phyloP scores from a whole-genome alignment of 2,888 invertebrate genomes.

The Caenorhabditis plicata region DNA sequence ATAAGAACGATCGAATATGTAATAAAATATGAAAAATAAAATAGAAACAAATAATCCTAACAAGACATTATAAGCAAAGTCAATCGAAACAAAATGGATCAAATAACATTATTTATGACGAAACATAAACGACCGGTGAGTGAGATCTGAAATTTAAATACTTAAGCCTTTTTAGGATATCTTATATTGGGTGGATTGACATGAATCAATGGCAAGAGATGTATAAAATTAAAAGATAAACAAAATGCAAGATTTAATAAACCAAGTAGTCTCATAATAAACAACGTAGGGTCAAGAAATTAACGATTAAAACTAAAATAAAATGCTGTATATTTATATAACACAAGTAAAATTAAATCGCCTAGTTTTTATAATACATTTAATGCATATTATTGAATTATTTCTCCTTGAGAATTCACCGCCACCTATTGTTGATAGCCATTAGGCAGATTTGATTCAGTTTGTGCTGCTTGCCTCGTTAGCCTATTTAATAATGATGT shows the following conservation, averaged over 20 bases:
- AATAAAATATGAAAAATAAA: no score
- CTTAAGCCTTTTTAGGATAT: neutral
- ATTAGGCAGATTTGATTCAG: constrained; percentile 26
- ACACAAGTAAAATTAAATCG: neutral
- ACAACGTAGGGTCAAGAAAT: no score
- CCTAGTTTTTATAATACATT: neutral
- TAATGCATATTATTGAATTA: neutral
- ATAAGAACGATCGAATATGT: no score
- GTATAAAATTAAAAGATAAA: neutral
- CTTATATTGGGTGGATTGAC: no score
- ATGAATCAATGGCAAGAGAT: neutral
- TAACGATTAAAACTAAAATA: neutral
- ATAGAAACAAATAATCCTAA: no score
- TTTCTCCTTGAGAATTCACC: neutral
- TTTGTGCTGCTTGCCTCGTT: constrained; percentile 30
- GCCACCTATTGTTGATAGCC: constrained; percentile 31
- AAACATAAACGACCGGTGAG: constrained; percentile 28
- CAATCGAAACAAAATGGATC: no score
- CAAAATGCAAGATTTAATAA: constrained; percentile 6
- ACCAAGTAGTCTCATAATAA: constrained; percentile 15
- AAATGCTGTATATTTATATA: neutral
- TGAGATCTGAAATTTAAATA: constrained; percentile 19
- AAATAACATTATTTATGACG: no score
- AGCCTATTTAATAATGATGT: constrained; percentile 24
- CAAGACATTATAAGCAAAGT: no score